Evolutionary conservation across 2,888 invertebrate genomes (phyloP).

Genomic region (Perizoma flavofasciatum): DNA sequence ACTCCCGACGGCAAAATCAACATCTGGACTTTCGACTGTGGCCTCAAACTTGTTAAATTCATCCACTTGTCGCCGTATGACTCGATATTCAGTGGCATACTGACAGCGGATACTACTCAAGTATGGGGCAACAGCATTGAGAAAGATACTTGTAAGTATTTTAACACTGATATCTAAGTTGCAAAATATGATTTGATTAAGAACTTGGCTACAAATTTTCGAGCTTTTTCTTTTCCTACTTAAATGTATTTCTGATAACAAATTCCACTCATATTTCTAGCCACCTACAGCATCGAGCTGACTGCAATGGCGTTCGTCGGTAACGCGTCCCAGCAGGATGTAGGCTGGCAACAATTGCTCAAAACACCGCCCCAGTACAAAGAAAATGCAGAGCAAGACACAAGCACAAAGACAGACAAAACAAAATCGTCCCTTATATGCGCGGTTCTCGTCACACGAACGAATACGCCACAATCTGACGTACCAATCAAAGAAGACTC

Average conservation of each 20-base stretch:
- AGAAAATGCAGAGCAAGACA: slow-evolving; percentile 67
- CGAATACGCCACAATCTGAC: slow-evolving; percentile 41
- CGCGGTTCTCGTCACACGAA: slow-evolving; percentile 69
- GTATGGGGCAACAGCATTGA: slow-evolving; percentile 77
- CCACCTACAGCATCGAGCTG: slow-evolving; percentile 71
- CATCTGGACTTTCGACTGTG: slow-evolving; percentile 93
- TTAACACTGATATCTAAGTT: neutral
- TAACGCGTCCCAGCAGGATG: slow-evolving; percentile 67
- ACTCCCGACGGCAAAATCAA: slow-evolving; percentile 87
- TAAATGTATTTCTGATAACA: too few species aligned
- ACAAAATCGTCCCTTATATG: slow-evolving; percentile 73
- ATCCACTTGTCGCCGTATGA: slow-evolving; percentile 80
- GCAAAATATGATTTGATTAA: too few species aligned
- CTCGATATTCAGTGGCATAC: slow-evolving; percentile 77
- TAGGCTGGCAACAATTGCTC: slow-evolving; percentile 21
- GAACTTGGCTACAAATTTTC: too few species aligned
- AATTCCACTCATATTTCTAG: slow-evolving; percentile 41
- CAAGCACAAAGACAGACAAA: slow-evolving; percentile 56
- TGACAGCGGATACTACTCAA: slow-evolving; percentile 70
- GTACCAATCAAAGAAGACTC: slow-evolving; percentile 68
- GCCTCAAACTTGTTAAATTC: slow-evolving; percentile 87
- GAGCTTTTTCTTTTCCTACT: too few species aligned
- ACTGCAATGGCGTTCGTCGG: slow-evolving; percentile 78
- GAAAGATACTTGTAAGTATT: slow-evolving; percentile 74
- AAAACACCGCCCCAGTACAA: slow-evolving; percentile 49